Evolutionary conservation across 1,140 invertebrate genomes (phyloP), one percentile per base, ranked within the genome.

Genomic region (Dreissena polymorpha): DNA sequence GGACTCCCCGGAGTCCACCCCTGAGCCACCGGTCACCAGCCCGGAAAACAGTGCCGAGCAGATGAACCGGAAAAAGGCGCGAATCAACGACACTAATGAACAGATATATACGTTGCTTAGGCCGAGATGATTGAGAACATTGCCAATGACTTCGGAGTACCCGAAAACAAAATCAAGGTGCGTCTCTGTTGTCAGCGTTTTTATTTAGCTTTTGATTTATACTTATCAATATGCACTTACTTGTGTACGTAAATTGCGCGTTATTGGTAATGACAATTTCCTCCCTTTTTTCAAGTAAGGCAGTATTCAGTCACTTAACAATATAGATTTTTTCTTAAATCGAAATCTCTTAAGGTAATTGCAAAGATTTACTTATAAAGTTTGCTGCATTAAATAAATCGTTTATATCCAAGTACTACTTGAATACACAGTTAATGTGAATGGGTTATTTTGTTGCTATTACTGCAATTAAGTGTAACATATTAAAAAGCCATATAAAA

Each of bases 141-240:
- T 27, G 80, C 86, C 23, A 84, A 85, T 70, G 85, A 87, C 18
- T 63, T 89, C 10, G 85, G 85, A 0, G 86, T 89, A 13, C 73
- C 85, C 10, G 88, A 89, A 63, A 79, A 81, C n/a, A 88, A 88
- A 74, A 84, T 89, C 18, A 89, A 88, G 85, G 88, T 89, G 86
- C 25, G 39, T 51, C 8, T 63, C 29, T 68, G 50, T 29, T 60
- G 5, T 6, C 23, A 64, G 39, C 8, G 39, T n/a, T 49, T 71
- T 7, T 51, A 27, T 23, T 1, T 71, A 5, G 18, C 10, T 63
- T 2, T 18, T 23, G 18, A 2, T 39, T 5, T 39, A 63, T 12
- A 50, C 18, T 39, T 18, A 49, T n/a, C n/a, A 18, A 71, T 18
- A 18, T 49, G 1, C 16, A 7, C 12, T 18, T 29, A 29, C 16